Conservation (phyloP, 2,888 invertebrate genomes). For the Tipula unca region DNA sequence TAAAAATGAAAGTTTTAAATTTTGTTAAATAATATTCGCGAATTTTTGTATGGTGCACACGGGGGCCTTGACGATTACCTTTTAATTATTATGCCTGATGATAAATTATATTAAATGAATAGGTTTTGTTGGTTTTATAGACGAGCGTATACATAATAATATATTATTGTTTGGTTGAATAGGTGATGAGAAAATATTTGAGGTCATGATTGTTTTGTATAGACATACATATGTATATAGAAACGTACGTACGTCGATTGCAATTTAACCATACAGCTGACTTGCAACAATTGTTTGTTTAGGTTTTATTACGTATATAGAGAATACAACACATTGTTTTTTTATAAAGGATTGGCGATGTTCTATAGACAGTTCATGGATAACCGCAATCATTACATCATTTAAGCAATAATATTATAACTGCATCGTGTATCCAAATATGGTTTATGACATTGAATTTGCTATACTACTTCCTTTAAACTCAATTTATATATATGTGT, state of each 20-base stretch:
- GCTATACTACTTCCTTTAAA: background rate
- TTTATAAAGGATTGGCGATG: background rate
- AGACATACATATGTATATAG: too few relatives aligned
- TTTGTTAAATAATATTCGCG: background rate
- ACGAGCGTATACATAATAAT: background rate
- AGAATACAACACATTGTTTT: too few relatives aligned
- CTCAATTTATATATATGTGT: background rate
- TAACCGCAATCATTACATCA: background rate
- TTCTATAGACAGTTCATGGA: background rate
- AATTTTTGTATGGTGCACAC: background rate
- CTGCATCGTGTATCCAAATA: background rate
- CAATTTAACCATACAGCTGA: background rate
- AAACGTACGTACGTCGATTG: too few relatives aligned
- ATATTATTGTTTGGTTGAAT: background rate
- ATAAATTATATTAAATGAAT: background rate
- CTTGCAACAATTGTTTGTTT: background rate
- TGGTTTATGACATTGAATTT: background rate
- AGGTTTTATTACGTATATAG: background rate
- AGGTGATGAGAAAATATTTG: background rate
- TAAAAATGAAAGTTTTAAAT: background rate
- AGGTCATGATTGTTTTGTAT: background rate
- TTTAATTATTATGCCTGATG: background rate
- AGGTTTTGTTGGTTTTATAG: background rate
- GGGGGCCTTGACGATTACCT: background rate
- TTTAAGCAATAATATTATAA: background rate